A percentile compares a stretch with the other conserved stretches of the same genome.
phyloP scores from a whole-genome alignment of 2,888 invertebrate genomes.

The Euclidia mi region DNA sequence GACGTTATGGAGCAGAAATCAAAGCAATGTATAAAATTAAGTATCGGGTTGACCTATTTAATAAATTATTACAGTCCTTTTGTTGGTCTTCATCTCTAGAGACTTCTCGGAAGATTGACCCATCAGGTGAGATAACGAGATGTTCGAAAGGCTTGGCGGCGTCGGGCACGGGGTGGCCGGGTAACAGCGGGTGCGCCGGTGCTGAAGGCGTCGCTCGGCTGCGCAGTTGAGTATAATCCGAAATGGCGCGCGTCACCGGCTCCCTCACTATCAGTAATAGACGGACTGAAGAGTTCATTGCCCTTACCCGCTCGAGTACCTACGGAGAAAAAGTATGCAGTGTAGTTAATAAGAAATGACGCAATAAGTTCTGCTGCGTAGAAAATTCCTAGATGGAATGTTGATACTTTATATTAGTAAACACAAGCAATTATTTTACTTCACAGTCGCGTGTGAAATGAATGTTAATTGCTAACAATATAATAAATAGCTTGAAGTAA shows the following conservation, averaged over 20 bases:
- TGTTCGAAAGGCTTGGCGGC: slow-evolving; percentile 93
- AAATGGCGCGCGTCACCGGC: slow-evolving; percentile 98
- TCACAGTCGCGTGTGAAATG: slow-evolving; percentile 19
- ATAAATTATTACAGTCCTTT: no score
- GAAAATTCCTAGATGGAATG: not conserved
- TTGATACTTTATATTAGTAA: slow-evolving; percentile 4
- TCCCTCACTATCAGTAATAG: slow-evolving; percentile 98
- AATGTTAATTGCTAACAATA: slow-evolving; percentile 17
- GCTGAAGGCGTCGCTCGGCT: slow-evolving; percentile 95
- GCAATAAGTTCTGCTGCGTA: not conserved
- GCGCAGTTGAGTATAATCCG: slow-evolving; percentile 98
- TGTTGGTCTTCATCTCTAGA: no score
- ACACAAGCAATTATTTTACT: slow-evolving; percentile 10
- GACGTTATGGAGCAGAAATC: no score
- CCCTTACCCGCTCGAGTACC: slow-evolving; percentile 97
- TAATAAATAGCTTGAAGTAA: slow-evolving; percentile 11
- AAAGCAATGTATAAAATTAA: no score
- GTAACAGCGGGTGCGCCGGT: slow-evolving; percentile 83
- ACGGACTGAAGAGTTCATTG: slow-evolving; percentile 98
- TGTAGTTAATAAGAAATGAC: no score
- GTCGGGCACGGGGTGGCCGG: slow-evolving; percentile 76
- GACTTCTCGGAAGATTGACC: slow-evolving; percentile 95
- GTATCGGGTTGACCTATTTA: no score
- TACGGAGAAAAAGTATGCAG: slow-evolving; percentile 63
- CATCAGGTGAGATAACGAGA: slow-evolving; percentile 94